Conservation (phyloP, 2,797 vertebrate species). For the Notolepis coatsorum region DNA sequence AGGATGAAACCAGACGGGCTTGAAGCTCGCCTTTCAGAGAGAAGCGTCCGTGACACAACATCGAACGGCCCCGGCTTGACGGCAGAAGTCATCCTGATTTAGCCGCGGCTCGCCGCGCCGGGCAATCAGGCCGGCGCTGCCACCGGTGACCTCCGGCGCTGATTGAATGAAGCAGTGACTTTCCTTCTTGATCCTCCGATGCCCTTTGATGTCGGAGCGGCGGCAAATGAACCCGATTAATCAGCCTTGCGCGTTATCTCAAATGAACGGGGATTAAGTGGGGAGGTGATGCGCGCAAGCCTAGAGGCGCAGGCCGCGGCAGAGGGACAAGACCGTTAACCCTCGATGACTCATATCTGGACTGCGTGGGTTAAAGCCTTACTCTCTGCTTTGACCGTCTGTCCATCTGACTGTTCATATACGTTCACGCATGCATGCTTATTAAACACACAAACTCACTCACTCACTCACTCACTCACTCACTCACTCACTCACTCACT, state of each 20-base stretch:
- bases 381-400: no score
- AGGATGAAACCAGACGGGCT: no score
- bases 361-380: no score
- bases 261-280: slow-evolving; percentile 18
- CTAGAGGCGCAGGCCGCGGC: neutral
- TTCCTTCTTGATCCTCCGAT: slow-evolving; percentile 34
- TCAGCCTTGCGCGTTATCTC: slow-evolving; percentile 33
- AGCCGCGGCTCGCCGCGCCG: neutral
- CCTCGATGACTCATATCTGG: neutral
- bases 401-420: no score
- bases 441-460: no score
- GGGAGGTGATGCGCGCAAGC: slow-evolving; percentile 4
- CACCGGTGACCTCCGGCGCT: neutral
- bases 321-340: no score
- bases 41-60: neutral
- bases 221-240: slow-evolving; percentile 40
- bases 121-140: neutral
- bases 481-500: no score
- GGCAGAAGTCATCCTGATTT: neutral
- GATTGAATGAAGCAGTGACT: slow-evolving; percentile 6
- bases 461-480: no score
- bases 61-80: neutral
- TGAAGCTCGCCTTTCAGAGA: no score
- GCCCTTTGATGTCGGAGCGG: slow-evolving; percentile 32
- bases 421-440: no score